Evolutionary conservation across 2,888 invertebrate genomes (phyloP), one percentile per base, ranked within the genome.

Genomic region (Allygus modestus): DNA sequence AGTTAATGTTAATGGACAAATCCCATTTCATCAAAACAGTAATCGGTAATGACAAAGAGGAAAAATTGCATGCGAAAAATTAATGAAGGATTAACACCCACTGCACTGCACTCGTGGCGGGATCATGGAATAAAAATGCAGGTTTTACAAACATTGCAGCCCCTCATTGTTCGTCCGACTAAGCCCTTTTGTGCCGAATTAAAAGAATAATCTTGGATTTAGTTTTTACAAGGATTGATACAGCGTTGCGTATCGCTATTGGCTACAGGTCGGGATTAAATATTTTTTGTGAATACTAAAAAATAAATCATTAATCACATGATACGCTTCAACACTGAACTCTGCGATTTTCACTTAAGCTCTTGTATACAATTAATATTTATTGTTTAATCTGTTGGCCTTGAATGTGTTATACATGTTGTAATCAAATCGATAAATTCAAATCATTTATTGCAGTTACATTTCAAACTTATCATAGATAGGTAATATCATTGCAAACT

Each of bases 1-100:
- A 15, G 77, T 77, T 77, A 77, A 77, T 77, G 46, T 77, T 77
- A 77, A 46, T 51, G 77, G 77, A 28, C 26, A 51, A 77, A 77
- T 77, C 77, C 77, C 77, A 77, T 77, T 77, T 77, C 77, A 51
- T 77, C 73, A 15, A 26, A 41, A 46, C 77, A 28, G 46, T 31
- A 37, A 46, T 41, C 41, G 33, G 23, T 77, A 77, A 77, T 77
- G 46, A 77, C 77, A 46, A 23, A 43, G 51, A 77, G 77, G 15
- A 77, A 77, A 77, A 77, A 77, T 77, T 28, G 43, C 43, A 23
- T 37, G 77, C 46, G 26, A 77, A 77, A 77, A 77, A 77, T 77
- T 77, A 77, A 77, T 77, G 77, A 77, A 77, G 51, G 77, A 77
- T 77, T 77, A 26, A 51, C 46, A 51, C 43, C 17, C 17, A 5